These are phyloP conservation scores for Salpingus planirostris DNA, from an alignment of 2,888 invertebrate species.

Conservation along the genomic window DNA sequence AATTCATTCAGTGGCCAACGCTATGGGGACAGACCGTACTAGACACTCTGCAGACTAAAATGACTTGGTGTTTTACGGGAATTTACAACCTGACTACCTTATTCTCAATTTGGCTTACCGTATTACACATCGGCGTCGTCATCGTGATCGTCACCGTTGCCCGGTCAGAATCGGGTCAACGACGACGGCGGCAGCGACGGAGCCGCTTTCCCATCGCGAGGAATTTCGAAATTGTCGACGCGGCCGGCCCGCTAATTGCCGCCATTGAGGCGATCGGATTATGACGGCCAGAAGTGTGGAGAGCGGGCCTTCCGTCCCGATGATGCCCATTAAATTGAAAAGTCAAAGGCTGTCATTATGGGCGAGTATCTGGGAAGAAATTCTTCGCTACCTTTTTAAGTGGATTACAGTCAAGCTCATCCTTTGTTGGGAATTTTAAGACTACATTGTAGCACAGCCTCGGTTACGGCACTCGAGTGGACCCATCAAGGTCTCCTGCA, in stretches of 20 bases:
- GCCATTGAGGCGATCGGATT: too few relatives aligned
- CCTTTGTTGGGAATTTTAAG: constrained; percentile 29
- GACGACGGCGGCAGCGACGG: too few relatives aligned
- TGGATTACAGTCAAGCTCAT: constrained; percentile 36
- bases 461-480: constrained; percentile 22
- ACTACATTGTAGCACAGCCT: too few relatives aligned
- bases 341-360: constrained; percentile 31
- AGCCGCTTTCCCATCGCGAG: too few relatives aligned
- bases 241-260: too few relatives aligned
- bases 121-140: constrained; percentile 2
- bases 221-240: too few relatives aligned
- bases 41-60: constrained; percentile 37
- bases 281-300: too few relatives aligned
- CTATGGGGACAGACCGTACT: constrained; percentile 28
- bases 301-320: too few relatives aligned
- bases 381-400: constrained; percentile 37
- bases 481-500: constrained; percentile 22
- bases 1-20: constrained; percentile 36
- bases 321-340: too few relatives aligned
- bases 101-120: constrained; percentile 8
- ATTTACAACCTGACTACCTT: constrained; percentile 15
- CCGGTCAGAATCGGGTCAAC: too few relatives aligned
- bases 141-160: too few relatives aligned
- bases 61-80: constrained; percentile 27
- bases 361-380: constrained; percentile 31